Conservation (phyloP, 2,888 invertebrate genomes). For the Stenurella melanura region DNA sequence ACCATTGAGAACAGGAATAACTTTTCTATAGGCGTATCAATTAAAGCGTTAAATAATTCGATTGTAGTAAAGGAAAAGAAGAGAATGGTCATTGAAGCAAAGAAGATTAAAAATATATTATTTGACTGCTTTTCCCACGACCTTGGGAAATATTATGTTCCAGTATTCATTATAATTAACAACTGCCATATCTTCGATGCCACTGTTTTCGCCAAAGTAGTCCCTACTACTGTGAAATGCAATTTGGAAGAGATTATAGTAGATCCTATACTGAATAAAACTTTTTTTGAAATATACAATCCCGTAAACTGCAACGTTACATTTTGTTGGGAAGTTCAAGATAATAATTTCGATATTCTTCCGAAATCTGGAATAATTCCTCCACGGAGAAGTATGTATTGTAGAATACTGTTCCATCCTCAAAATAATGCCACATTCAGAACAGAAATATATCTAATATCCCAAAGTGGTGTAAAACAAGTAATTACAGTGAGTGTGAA, state of each 20-base stretch:
- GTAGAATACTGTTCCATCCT: constrained; percentile 71
- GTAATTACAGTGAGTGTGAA: constrained; percentile 51
- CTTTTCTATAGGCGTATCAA: constrained; percentile 66
- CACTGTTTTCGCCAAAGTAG: constrained; percentile 70
- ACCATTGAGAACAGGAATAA: constrained; percentile 69
- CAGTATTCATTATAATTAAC: constrained; percentile 72
- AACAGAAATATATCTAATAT: constrained; percentile 66
- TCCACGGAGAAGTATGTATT: constrained; percentile 74
- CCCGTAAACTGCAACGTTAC: constrained; percentile 75
- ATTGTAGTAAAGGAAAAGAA: constrained; percentile 57
- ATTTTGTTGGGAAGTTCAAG: constrained; percentile 75
- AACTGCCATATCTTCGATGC: constrained; percentile 71
- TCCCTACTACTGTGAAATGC: constrained; percentile 68
- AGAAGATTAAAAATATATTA: constrained; percentile 54
- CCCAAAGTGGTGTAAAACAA: constrained; percentile 67
- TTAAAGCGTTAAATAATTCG: constrained; percentile 56
- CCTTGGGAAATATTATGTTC: constrained; percentile 67
- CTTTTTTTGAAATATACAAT: constrained; percentile 75
- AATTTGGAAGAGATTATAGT: constrained; percentile 65
- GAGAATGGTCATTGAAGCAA: constrained; percentile 53
- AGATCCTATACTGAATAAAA: constrained; percentile 65
- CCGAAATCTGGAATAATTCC: constrained; percentile 76
- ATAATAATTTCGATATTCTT: constrained; percentile 72
- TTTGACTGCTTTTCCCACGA: constrained; percentile 62
- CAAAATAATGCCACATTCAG: constrained; percentile 56